Percentiles rank a stretch among this genome's conserved stretches.
Conservation (phyloP, 2,888 invertebrate species). For the Aleiodes testaceus region DNA sequence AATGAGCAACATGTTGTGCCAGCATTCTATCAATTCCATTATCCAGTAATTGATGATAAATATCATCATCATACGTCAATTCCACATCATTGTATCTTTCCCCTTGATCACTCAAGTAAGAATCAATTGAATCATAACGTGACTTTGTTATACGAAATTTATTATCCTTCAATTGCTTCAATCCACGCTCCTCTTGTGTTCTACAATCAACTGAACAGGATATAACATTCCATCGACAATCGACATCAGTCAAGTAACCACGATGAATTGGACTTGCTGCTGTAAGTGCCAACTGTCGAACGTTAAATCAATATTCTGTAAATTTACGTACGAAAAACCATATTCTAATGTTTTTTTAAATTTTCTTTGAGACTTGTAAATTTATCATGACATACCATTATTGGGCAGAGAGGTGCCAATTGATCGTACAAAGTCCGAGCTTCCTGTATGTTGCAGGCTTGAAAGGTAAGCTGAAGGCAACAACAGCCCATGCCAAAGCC, state of each 20-base stretch:
- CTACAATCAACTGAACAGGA: conserved; percentile 96
- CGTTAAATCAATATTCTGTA: conserved; percentile 59
- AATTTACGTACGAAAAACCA: conserved; percentile 37
- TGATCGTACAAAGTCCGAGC: conserved; percentile 98
- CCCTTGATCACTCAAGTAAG: conserved; percentile 92
- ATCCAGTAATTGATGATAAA: conserved; percentile 87
- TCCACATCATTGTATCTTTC: conserved; percentile 96
- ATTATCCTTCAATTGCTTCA: conserved; percentile 81
- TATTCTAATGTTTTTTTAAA: conserved; percentile 25
- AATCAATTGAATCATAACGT: conserved; percentile 97
- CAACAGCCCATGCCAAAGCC: conserved; percentile 99
- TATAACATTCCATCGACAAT: conserved; percentile 98
- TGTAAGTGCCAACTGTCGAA: conserved; percentile 88
- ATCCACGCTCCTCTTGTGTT: conserved; percentile 92
- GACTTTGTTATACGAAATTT: conserved; percentile 93
- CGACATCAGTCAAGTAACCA: conserved; percentile 94
- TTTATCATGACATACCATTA: conserved; percentile 81
- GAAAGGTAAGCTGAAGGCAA: conserved; percentile 96
- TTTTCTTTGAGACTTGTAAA: not conserved
- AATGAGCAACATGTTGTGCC: conserved; percentile 96
- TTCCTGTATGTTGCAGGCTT: conserved; percentile 97
- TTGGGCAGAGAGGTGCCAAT: conserved; percentile 95
- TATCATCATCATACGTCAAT: conserved; percentile 87
- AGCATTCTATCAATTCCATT: conserved; percentile 94
- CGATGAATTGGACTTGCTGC: conserved; percentile 97